These are phyloP conservation scores for Leucoraja ocellata DNA, from an alignment of 2,797 vertebrate genomes.

Conservation along the genomic window DNA sequence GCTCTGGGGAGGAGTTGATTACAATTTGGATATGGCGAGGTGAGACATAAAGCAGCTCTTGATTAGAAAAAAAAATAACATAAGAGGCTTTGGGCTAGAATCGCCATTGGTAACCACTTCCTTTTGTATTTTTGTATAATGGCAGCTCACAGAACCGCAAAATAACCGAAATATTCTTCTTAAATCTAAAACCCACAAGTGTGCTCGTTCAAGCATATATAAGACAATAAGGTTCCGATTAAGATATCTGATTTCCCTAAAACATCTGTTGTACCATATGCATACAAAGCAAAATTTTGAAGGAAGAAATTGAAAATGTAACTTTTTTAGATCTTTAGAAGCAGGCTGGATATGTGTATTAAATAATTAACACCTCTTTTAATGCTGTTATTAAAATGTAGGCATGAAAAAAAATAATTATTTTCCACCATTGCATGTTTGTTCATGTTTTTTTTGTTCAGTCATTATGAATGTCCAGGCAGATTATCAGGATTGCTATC, in stretches of 20 bases:
- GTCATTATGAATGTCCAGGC: background rate
- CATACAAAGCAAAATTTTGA: background rate
- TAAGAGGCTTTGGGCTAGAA: background rate
- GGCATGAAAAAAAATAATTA: background rate
- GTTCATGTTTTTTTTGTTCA: background rate
- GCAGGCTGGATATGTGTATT: background rate
- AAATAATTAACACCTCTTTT: background rate
- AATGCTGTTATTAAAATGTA: background rate
- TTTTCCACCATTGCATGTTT: slow-evolving; percentile 4
- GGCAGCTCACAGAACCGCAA: background rate
- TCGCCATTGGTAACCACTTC: background rate
- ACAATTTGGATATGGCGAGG: too few species aligned
- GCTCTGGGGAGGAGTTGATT: background rate
- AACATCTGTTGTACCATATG: slow-evolving; percentile 16
- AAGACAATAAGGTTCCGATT: background rate
- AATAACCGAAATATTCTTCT: background rate
- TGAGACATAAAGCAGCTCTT: background rate
- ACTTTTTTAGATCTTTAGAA: background rate
- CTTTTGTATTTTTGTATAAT: background rate
- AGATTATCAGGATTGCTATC: background rate
- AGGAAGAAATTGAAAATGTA: background rate
- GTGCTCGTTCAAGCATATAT: background rate
- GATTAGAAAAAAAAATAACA: background rate
- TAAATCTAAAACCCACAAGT: slow-evolving; percentile 20
- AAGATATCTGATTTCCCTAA: background rate